Conservation (phyloP, 2,888 invertebrate genomes). For the Oeneis ivallda region DNA sequence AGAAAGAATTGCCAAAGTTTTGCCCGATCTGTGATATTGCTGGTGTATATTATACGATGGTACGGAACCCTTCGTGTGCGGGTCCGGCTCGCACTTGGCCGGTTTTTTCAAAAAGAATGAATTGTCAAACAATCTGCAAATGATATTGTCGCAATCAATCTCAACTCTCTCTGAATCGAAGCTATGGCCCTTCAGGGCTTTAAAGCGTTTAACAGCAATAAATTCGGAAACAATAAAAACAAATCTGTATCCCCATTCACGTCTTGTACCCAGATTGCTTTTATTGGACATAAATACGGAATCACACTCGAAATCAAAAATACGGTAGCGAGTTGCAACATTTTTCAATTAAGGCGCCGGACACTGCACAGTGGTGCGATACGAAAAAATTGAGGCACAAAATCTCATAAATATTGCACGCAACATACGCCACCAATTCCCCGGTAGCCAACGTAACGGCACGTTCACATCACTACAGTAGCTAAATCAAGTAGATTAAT, state of each 20-base stretch:
- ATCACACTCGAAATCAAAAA: slow-evolving; percentile 38
- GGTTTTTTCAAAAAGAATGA: too few relatives aligned
- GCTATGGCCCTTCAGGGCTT: background rate
- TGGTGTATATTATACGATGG: too few relatives aligned
- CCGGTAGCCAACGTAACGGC: slow-evolving; percentile 62
- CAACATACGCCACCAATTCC: slow-evolving; percentile 73
- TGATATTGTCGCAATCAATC: slow-evolving; percentile 8
- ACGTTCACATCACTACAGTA: slow-evolving; percentile 8
- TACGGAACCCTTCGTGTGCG: too few relatives aligned
- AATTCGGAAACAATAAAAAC: slow-evolving; percentile 28
- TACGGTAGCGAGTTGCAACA: slow-evolving; percentile 50
- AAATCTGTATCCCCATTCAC: slow-evolving; percentile 21
- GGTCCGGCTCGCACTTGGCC: too few relatives aligned
- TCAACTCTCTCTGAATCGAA: slow-evolving; percentile 9
- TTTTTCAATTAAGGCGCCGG: slow-evolving; percentile 63
- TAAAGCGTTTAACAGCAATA: slow-evolving; percentile 26
- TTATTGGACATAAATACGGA: slow-evolving; percentile 38
- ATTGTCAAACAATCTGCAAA: background rate
- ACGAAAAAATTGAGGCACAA: slow-evolving; percentile 70
- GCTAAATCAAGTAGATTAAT: background rate
- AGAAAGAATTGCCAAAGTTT: too few relatives aligned
- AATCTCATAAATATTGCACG: slow-evolving; percentile 75
- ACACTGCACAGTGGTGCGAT: slow-evolving; percentile 53
- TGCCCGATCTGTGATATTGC: too few relatives aligned
- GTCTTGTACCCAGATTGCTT: slow-evolving; percentile 25